Percentiles rank a stretch among this genome's conserved stretches.
phyloP scores from a whole-genome alignment of 1,140 invertebrate genomes.

The Pseudomyrmex sp. region DNA sequence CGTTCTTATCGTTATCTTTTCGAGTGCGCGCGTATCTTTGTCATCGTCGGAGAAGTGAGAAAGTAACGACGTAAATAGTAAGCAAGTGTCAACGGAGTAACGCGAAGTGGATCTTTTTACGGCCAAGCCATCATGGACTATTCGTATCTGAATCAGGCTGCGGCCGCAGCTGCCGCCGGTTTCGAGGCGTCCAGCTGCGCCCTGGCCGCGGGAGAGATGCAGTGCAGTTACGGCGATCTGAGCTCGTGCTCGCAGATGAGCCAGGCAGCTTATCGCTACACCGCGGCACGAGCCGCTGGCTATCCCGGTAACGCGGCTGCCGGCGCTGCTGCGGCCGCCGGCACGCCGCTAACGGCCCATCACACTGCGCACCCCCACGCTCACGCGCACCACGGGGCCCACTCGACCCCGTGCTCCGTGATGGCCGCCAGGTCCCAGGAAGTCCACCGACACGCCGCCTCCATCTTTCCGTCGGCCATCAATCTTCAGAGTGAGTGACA shows the following conservation, averaged over 20 bases:
- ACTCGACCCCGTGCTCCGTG: constrained; percentile 86
- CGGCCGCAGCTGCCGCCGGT: constrained; percentile 86
- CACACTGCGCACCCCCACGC: constrained; percentile 84
- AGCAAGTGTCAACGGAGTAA: constrained; percentile 33
- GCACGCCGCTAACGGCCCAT: constrained; percentile 81
- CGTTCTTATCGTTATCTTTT: not conserved
- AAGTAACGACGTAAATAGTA: not conserved
- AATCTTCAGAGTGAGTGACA: constrained; percentile 88
- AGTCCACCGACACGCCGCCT: constrained; percentile 86
- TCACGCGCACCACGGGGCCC: constrained; percentile 82
- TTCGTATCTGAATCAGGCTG: constrained; percentile 90
- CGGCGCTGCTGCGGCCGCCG: constrained; percentile 78
- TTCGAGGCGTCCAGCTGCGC: constrained; percentile 89
- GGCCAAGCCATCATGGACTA: constrained; percentile 87
- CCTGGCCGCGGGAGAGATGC: constrained; percentile 88
- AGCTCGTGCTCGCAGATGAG: constrained; percentile 95
- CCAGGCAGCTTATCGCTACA: constrained; percentile 90
- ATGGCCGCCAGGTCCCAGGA: constrained; percentile 87
- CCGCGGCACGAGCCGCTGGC: constrained; percentile 85
- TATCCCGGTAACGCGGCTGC: constrained; percentile 81
- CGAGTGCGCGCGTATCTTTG: constrained; percentile 8
- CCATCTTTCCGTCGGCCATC: constrained; percentile 88
- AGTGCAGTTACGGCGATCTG: constrained; percentile 93
- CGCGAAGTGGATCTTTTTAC: constrained; percentile 17
- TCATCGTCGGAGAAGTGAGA: not conserved